A percentile compares a stretch with the other conserved stretches of the same genome.
Evolutionary conservation across 2,888 invertebrate genomes (phyloP).

Genomic region (Fragum fragum): DNA sequence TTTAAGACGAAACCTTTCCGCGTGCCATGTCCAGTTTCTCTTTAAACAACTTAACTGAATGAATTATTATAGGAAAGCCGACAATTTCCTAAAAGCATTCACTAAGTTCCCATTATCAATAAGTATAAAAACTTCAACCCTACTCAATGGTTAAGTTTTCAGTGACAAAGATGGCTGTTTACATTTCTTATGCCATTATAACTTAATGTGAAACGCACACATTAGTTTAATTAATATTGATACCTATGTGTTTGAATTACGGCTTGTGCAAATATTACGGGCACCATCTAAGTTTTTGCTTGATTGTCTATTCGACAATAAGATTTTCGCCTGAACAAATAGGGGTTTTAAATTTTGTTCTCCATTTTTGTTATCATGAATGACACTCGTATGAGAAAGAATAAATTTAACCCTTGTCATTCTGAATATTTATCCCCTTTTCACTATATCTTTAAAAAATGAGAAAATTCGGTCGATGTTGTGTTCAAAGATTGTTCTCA

Average conservation of each 20-base stretch:
- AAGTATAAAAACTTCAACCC: background rate
- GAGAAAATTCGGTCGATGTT: too few relatives aligned
- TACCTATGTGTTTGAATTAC: slow-evolving; percentile 16
- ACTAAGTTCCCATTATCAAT: slow-evolving; percentile 6
- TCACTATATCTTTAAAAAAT: too few relatives aligned
- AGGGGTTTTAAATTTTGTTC: background rate
- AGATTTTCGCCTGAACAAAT: slow-evolving; percentile 1
- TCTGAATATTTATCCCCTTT: too few relatives aligned
- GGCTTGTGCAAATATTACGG: slow-evolving; percentile 19
- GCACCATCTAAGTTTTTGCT: slow-evolving; percentile 19
- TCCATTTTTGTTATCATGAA: too few relatives aligned
- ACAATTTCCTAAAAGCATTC: slow-evolving; percentile 1
- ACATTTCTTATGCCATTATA: slow-evolving; percentile 25
- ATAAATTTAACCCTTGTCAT: too few relatives aligned
- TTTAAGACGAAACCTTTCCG: too few relatives aligned
- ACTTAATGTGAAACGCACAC: slow-evolving; percentile 17
- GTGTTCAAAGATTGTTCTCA: too few relatives aligned
- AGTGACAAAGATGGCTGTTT: slow-evolving; percentile 11
- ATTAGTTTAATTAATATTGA: slow-evolving; percentile 19
- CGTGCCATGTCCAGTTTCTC: too few relatives aligned
- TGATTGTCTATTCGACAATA: background rate
- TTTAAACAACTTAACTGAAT: too few relatives aligned
- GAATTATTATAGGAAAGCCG: background rate
- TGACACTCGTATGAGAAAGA: too few relatives aligned
- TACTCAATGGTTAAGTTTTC: background rate